Evolutionary conservation across 1,140 invertebrate genomes (phyloP), one percentile per base, ranked within the genome.

Genomic region (Ctenoplectra terminalis): DNA sequence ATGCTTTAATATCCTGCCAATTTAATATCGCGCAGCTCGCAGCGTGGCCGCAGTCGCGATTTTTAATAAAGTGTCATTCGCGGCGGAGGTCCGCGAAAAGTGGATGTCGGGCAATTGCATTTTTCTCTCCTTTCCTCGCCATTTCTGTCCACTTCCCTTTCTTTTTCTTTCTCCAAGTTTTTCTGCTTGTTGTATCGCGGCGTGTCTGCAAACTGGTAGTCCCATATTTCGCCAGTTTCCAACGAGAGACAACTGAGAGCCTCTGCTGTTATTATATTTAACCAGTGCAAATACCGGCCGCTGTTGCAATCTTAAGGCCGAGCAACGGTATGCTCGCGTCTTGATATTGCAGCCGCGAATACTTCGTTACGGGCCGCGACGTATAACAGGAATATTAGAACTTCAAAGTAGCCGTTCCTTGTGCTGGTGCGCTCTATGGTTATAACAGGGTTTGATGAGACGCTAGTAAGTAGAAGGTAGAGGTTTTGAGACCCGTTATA

Each of bases 1-100:
- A 66, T 72, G 75, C 86, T 90, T 90, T 89, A 90, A 88, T 88
- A 88, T 89, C 75, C 79, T 72, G 81, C 63, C 84, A 66, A 88
- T 89, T 87, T 89, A 87, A 85, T 82, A 83, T 73, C 56, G 6
- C 26, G 15, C 60, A 2, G 26, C 23, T 4, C 13, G 15, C 56
- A 8, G 40, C 54, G 4, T 37, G 15, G 50, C 48, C 50, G 40
- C 23, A 54, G 74, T n/a, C 52, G 67, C 29, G 56, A 54, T n/a
- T 73, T 87, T 87, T 84, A 87, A 87, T 87, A 87, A 87, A 87
- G 66, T 75, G 60, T 74, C 86, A 50, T 70, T 72, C 67, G 23
- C 46, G 26, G 66, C 15, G 48, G 26, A 78, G 34, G 67, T 71
- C 48, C 50, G 29, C 31, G 34, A 78, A 81, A 86, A 87, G 66